Conservation (phyloP, 2,797 vertebrate genomes). For the Tympanoctomys barrerae region DNA sequence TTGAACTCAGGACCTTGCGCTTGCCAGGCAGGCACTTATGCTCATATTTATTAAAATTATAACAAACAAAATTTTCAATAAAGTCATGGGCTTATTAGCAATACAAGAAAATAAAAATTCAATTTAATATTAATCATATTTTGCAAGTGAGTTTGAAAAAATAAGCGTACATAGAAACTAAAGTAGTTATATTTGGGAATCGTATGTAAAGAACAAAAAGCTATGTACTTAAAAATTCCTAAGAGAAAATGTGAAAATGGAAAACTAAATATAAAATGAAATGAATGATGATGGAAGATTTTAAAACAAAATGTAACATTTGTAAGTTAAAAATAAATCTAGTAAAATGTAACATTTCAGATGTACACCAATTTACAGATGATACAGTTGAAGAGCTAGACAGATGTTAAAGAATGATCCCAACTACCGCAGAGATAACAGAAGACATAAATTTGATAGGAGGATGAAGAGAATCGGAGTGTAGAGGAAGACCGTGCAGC, state of each 20-base stretch:
- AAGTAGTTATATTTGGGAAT: neutral
- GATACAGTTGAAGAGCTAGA: neutral
- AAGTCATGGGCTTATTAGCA: neutral
- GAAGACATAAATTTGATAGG: neutral
- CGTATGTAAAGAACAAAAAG: neutral
- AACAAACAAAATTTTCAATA: neutral
- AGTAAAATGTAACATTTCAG: neutral
- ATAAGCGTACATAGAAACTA: neutral
- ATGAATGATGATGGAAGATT: neutral
- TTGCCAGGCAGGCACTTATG: too few relatives aligned
- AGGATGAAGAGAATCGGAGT: neutral
- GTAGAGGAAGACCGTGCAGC: neutral
- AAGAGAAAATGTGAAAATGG: constrained; percentile 1
- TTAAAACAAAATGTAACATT: neutral
- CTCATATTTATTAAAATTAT: neutral
- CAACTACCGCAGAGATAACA: neutral
- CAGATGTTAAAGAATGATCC: neutral
- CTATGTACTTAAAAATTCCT: neutral
- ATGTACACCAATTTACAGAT: neutral
- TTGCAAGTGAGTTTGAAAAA: neutral
- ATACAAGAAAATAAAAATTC: neutral
- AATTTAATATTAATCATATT: neutral
- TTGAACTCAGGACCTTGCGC: too few relatives aligned
- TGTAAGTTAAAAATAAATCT: neutral
- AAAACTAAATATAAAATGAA: neutral